Evolutionary conservation across 2,113 vertebrate species (phyloP).

Genomic region (Aphyosemion australe): DNA sequence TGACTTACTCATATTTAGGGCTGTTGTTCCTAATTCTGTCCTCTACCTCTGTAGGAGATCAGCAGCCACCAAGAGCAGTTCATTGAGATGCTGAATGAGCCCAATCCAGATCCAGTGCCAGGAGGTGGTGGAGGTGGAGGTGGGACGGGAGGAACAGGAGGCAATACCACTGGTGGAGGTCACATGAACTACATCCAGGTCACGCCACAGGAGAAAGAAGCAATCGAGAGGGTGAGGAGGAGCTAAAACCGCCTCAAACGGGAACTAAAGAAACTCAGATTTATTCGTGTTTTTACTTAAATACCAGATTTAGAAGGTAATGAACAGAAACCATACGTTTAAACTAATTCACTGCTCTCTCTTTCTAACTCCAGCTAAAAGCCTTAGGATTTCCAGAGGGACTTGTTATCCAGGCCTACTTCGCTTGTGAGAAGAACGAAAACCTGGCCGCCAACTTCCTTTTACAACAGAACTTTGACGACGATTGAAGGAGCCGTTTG

Average conservation of each 20-base stretch:
- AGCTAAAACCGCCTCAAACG: neutral
- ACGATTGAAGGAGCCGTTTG: conserved; percentile 85
- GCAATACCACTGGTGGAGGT: conserved; percentile 81
- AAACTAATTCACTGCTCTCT: neutral
- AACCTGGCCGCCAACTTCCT: conserved; percentile 98
- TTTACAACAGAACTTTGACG: conserved; percentile 97
- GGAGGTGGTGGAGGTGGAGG: conserved; percentile 71
- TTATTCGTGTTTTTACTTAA: neutral
- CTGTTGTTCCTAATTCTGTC: neutral
- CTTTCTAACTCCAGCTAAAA: conserved; percentile 86
- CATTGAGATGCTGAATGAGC: conserved; percentile 97
- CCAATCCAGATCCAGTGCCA: conserved; percentile 84
- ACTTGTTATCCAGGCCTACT: conserved; percentile 98
- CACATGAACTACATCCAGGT: conserved; percentile 97
- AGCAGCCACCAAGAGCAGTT: conserved; percentile 96
- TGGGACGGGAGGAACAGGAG: conserved; percentile 77
- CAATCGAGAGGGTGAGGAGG: conserved; percentile 92
- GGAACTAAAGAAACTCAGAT: neutral
- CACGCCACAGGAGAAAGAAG: conserved; percentile 97
- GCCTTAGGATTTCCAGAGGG: conserved; percentile 97
- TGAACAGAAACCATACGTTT: neutral
- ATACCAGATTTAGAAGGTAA: neutral
- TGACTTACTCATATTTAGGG: too few relatives aligned
- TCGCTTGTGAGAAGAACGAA: conserved; percentile 98
- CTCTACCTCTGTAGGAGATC: conserved; percentile 84